Evolutionary conservation across 2,888 invertebrate species (phyloP).

Genomic region (Melipona beecheii): DNA sequence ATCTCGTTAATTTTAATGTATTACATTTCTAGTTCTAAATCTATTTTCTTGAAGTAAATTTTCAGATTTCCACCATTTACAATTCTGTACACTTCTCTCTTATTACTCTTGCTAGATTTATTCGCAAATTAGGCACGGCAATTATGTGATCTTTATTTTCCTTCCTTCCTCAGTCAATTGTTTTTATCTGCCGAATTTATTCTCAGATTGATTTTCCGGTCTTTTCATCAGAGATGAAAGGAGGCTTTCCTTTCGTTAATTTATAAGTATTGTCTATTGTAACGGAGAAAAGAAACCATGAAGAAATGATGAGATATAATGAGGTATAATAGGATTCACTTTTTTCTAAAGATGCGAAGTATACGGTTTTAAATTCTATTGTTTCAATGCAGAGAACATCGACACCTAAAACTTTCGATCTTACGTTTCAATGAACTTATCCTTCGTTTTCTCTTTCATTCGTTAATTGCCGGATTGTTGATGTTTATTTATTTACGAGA

Average conservation of each 20-base stretch:
- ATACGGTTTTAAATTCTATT: background rate
- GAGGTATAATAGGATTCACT: background rate
- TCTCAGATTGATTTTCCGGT: background rate
- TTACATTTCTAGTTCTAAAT: too few species aligned
- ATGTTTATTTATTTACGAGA: background rate
- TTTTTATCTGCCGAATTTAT: background rate
- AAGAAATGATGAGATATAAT: background rate
- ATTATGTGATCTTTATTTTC: background rate
- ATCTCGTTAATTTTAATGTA: too few species aligned
- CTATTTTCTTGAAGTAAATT: too few species aligned
- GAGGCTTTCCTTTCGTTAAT: background rate
- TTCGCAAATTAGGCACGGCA: background rate
- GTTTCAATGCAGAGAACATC: background rate
- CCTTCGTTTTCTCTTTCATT: background rate
- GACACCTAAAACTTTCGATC: background rate
- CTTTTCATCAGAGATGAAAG: accelerated
- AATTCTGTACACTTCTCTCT: background rate
- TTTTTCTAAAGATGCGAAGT: background rate
- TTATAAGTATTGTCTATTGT: background rate
- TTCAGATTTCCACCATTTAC: too few species aligned
- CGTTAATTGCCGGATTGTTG: background rate
- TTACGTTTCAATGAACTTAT: background rate
- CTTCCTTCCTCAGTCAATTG: accelerated
- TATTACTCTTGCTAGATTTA: background rate
- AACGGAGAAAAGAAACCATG: background rate